Evolutionary conservation across 1,140 invertebrate genomes (phyloP).

Genomic region (Galleria mellonella): DNA sequence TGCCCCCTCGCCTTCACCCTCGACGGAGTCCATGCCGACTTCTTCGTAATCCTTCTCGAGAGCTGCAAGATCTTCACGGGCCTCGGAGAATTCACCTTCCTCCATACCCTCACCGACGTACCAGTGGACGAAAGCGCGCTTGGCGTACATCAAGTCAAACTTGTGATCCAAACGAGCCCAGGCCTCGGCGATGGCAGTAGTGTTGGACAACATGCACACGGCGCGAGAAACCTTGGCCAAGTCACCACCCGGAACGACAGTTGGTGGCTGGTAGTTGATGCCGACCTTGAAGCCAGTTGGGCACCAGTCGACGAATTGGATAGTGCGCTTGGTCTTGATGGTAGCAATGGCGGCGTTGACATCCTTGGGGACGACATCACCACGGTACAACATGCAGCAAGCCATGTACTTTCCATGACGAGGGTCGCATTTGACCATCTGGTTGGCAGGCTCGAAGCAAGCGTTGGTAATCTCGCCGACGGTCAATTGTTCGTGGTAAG

Average conservation of each 20-base stretch:
- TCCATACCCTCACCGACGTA: constrained; percentile 92
- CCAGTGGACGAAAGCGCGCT: constrained; percentile 91
- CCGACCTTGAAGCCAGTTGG: constrained; percentile 91
- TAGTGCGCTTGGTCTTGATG: constrained; percentile 88
- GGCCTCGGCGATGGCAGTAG: constrained; percentile 87
- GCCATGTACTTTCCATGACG: constrained; percentile 94
- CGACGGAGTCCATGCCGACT: constrained; percentile 85
- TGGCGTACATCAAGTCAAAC: constrained; percentile 91
- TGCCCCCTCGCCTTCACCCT: constrained; percentile 82
- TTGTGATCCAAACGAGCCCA: constrained; percentile 88
- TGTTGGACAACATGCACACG: constrained; percentile 87
- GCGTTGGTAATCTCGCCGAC: constrained; percentile 92
- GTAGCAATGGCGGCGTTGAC: constrained; percentile 89
- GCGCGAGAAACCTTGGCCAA: constrained; percentile 84
- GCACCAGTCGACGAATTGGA: constrained; percentile 95
- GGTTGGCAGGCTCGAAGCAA: constrained; percentile 92
- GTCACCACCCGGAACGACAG: constrained; percentile 88
- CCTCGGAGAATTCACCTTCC: constrained; percentile 90
- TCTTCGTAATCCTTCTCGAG: constrained; percentile 93
- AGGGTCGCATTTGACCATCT: constrained; percentile 96
- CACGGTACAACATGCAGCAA: constrained; percentile 87
- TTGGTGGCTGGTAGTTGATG: constrained; percentile 88
- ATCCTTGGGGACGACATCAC: constrained; percentile 86
- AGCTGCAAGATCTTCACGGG: constrained; percentile 89
- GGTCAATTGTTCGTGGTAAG: constrained; percentile 88